A percentile compares a stretch with the other conserved stretches of the same genome.
Conservation (phyloP, 2,888 invertebrate genomes). For the Parascotia fuliginaria region DNA sequence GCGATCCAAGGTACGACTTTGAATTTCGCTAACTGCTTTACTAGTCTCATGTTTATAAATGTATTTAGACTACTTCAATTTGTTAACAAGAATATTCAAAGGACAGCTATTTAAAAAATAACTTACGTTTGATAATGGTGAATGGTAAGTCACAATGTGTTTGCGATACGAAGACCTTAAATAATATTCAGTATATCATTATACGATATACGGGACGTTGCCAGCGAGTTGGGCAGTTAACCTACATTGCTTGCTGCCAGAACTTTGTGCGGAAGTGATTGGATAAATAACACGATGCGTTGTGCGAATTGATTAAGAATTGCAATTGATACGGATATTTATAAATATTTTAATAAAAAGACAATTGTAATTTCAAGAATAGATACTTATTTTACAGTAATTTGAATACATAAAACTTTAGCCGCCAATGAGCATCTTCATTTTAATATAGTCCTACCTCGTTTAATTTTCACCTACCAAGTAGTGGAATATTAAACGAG, state of each 20-base stretch:
- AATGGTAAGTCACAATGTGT: neutral
- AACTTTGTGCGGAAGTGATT: slow-evolving; percentile 61
- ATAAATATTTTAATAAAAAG: neutral
- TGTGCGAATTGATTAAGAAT: slow-evolving; percentile 40
- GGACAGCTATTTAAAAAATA: no score
- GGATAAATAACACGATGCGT: slow-evolving; percentile 34
- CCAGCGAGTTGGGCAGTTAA: slow-evolving; percentile 61
- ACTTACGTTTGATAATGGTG: no score
- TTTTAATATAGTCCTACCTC: no score
- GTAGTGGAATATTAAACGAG: no score
- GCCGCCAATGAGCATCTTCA: no score
- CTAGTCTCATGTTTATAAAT: no score
- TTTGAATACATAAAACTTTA: no score
- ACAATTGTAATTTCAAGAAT: neutral
- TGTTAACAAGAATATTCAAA: no score
- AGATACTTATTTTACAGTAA: no score
- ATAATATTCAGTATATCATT: slow-evolving; percentile 30
- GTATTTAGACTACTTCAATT: no score
- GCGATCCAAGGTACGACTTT: neutral
- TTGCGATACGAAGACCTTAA: neutral
- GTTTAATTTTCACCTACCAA: no score
- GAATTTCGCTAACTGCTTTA: neutral
- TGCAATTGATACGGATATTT: slow-evolving; percentile 19
- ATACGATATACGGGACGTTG: slow-evolving; percentile 50
- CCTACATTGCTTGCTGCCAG: slow-evolving; percentile 64